Evolutionary conservation across 2,113 vertebrate species (phyloP), one percentile per base, ranked within the genome.

Genomic region (Cyrtonyx montezumae): DNA sequence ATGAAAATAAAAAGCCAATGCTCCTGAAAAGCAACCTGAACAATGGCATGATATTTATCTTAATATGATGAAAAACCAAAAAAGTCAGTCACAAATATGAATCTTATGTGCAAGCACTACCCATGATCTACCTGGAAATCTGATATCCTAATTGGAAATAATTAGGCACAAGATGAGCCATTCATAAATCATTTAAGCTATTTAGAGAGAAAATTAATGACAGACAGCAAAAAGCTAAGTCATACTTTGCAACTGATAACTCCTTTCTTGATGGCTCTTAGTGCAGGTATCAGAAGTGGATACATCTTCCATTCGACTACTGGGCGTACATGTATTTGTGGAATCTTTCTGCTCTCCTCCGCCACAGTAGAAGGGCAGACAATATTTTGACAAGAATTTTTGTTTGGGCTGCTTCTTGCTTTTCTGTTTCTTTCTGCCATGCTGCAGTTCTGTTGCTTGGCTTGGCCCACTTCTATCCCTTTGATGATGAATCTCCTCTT

Each of bases 391-490:
- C 42, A 4, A 66, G 40, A 11, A n/a, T 88, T 20, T 93, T 82
- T 43, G 93, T 96, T 53, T 30, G 4, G 2, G 1, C 48, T 71
- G 37, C 8, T 49, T 81, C 69, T 58, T 67, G 9, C 10, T 16
- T 7, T 34, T 22, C 7, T 0, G 6, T 55, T 51, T 1, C 1
- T 2, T 5, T 9, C 1, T 1, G 1, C 0, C 2, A 63, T 17
- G 1, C 16, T 79, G 11, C 0, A 0, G 1, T 55, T 55, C 6
- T 9, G 0, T 0, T 32, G 0, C 17, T 32, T 1, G 25, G 8
- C 5, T 28, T 63, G 16, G 73, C n/a, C 51, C 9, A n/a, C 76
- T 66, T 37, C 20, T 51, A 59, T 7, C 70, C 34, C 0, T 4
- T 75, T 11, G 79, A 6, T 4, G 28, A 8, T 42, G 51, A 66